Evolutionary conservation across 1,140 invertebrate genomes (phyloP).

Genomic region (Bathynomus jamesi): DNA sequence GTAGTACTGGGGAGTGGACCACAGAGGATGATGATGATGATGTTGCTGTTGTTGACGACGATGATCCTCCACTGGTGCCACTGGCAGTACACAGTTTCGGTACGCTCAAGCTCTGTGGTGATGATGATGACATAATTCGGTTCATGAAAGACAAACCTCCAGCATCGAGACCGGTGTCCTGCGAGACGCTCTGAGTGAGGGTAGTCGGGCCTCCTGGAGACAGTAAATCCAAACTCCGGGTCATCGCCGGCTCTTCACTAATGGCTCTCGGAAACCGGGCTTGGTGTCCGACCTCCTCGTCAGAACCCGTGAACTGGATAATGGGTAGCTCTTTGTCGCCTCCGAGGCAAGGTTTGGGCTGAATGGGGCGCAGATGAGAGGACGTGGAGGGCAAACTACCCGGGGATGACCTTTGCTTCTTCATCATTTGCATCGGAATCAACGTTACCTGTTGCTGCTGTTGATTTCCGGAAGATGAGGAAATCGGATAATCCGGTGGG

Average conservation of each 20-base stretch:
- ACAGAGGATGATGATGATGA: background rate
- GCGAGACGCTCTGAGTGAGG: conserved; percentile 33
- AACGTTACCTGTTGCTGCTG: conserved; percentile 16
- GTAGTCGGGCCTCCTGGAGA: conserved; percentile 11
- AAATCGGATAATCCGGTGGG: conserved; percentile 4
- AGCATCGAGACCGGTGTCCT: conserved; percentile 23
- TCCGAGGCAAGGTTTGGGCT: conserved; percentile 22
- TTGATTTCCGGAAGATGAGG: conserved; percentile 2
- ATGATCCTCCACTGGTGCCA: background rate
- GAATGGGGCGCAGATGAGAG: conserved; percentile 29
- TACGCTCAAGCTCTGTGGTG: background rate
- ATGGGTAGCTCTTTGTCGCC: conserved; percentile 18
- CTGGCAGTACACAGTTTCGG: background rate
- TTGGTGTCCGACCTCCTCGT: background rate
- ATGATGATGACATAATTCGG: background rate
- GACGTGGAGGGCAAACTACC: conserved; percentile 32
- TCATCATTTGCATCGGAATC: conserved; percentile 36
- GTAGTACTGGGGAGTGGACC: conserved; percentile 66
- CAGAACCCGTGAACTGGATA: background rate
- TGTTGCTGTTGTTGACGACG: background rate
- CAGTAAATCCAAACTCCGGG: conserved; percentile 14
- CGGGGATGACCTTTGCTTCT: conserved; percentile 34
- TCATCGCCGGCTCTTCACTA: conserved; percentile 32
- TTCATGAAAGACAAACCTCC: conserved; percentile 10
- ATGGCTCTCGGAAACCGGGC: conserved; percentile 18